Evolutionary conservation across 2,113 vertebrate species (phyloP).

Genomic region (Eclectus roratus): DNA sequence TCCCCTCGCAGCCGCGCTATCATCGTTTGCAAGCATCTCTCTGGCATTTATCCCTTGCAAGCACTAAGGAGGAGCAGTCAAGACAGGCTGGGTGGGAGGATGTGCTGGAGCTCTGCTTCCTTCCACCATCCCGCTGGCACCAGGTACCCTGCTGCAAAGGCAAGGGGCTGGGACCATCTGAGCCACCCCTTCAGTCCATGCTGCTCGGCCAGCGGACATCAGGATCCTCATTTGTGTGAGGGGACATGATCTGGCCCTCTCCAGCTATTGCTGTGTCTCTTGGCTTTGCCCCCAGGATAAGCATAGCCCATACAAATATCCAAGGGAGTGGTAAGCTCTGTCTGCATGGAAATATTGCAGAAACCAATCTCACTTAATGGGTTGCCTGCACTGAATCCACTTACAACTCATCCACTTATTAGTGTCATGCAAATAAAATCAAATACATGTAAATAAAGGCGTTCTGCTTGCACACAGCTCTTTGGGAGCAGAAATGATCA

Average conservation of each 20-base stretch:
- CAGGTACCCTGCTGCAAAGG: neutral
- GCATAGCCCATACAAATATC: neutral
- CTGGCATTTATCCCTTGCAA: neutral
- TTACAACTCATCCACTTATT: slow-evolving; percentile 46
- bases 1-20: neutral
- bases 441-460: slow-evolving; percentile 25
- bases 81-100: neutral
- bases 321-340: neutral
- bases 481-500: neutral
- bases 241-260: neutral
- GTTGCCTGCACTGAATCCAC: neutral
- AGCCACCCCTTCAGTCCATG: neutral
- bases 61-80: neutral
- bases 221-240: neutral
- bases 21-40: neutral
- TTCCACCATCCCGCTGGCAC: neutral
- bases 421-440: slow-evolving; percentile 47
- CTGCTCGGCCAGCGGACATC: rapidly evolving
- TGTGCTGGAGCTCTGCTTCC: neutral
- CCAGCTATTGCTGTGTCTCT: neutral
- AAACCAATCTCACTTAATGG: slow-evolving; percentile 4
- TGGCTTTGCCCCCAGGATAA: neutral
- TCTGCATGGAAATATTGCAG: neutral
- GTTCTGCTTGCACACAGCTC: slow-evolving; percentile 26
- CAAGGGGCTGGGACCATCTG: neutral